Percentiles rank a stretch among this genome's conserved stretches.
Evolutionary conservation across 2,888 invertebrate species (phyloP).

Genomic region (Lepidocyrtoides sp.): DNA sequence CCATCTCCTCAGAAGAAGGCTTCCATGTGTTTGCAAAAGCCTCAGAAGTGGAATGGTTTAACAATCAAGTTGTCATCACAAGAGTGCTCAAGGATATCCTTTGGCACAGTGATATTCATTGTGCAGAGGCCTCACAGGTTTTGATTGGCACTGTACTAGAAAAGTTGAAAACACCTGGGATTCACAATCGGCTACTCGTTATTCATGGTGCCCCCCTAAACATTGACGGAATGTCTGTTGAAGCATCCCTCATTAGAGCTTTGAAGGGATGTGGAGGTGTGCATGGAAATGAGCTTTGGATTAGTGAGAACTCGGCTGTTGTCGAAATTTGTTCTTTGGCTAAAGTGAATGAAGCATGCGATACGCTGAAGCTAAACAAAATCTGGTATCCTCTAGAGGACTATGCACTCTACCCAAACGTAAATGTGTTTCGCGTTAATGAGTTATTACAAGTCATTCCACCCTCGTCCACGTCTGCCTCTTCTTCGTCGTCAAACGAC

Average conservation of each 20-base stretch:
- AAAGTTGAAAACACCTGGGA: constrained; percentile 4
- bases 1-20: constrained; percentile 44
- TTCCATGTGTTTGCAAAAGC: constrained; percentile 49
- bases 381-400: constrained; percentile 78
- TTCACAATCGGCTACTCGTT: constrained; percentile 62
- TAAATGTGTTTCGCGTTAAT: constrained; percentile 51
- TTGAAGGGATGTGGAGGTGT: constrained; percentile 75
- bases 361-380: constrained; percentile 66
- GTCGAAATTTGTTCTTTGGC: constrained; percentile 66
- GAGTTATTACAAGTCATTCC: not conserved
- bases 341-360: constrained; percentile 55
- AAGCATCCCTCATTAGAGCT: constrained; percentile 59
- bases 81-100: constrained; percentile 55
- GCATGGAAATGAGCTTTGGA: constrained; percentile 76
- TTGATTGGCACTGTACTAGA: constrained; percentile 48
- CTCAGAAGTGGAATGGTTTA: constrained; percentile 67
- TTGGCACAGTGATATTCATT: constrained; percentile 47
- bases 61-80: constrained; percentile 50
- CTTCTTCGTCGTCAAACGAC: not conserved
- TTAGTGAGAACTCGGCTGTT: constrained; percentile 62
- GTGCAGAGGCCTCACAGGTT: constrained; percentile 32
- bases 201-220: constrained; percentile 73
- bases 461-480: not conserved
- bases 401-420: constrained; percentile 69
- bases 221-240: constrained; percentile 74